Base-by-base conservation (phyloP, 2,113 vertebrate species). In the Sceloporus tristichus region DNA sequence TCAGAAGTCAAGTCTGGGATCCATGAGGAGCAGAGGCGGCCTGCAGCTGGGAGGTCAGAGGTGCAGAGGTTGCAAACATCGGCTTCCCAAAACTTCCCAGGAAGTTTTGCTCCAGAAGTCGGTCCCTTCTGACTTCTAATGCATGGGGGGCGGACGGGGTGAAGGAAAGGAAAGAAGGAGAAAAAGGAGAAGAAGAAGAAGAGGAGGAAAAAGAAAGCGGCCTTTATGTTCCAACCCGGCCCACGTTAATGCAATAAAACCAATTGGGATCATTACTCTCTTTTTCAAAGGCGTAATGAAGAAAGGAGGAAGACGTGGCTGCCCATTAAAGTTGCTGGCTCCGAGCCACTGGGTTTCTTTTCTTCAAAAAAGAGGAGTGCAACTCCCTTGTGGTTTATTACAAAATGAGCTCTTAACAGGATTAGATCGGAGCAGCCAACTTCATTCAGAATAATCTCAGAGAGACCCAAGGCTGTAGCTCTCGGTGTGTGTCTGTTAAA, bases 1-100 rank as follows among this genome's bases (percentile, higher is more conserved):
- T 81, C 79, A 93, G 91, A 92, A 93, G 90, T 94, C 92, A 91
- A 91, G 95, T 92, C 91, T 92, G 94, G 94, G 94, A 95, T 92
- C 94, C 92, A 90, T 59, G 89, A 87, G 74, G 90, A 84, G 94
- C 29, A 92, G 92, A 85, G n/a, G 85, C 87, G 92, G 92, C 87
- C 87, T 93, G 94, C 94, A 97, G 96, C 95, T 95, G 96, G 95
- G 91, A 91, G 94, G 92, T 85, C 96, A 95, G 92, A 95, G 95
- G 96, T 94, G 94, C 94, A 93, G 91, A 92, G 91, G 86, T 74
- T 90, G 88, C 86, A 95, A 94, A 94, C 93, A 91, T 92, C 89
- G 84, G 91, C 95, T 95, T 90, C 95, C 34, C 94, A 94, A 90
- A 93, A 95, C 95, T 95, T 94, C 95, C 96, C 95, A 94, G 77